Percentiles rank a stretch among this genome's conserved stretches.
Conservation (phyloP, 2,888 invertebrate species). For the Morpho helenor region DNA sequence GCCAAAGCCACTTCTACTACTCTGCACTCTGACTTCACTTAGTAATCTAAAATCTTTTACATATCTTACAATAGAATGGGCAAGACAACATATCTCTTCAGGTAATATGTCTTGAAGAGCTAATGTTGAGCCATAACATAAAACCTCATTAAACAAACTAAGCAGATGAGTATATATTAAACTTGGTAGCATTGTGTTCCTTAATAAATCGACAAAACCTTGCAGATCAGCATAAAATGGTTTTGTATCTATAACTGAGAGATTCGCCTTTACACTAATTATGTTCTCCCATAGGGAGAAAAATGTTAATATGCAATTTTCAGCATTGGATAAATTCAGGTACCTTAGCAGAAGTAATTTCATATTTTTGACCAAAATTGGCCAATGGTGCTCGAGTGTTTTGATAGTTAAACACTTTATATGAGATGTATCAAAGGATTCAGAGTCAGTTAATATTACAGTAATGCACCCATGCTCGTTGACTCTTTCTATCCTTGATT, state of each 20-base stretch:
- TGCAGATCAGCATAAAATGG: slow-evolving; percentile 92
- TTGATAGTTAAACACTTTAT: slow-evolving; percentile 92
- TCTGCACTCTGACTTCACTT: slow-evolving; percentile 72
- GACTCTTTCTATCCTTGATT: slow-evolving; percentile 61
- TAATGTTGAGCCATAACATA: slow-evolving; percentile 94
- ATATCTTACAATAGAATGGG: slow-evolving; percentile 90
- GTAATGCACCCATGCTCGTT: slow-evolving; percentile 78
- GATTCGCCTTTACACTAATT: slow-evolving; percentile 93
- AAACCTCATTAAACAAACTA: slow-evolving; percentile 92
- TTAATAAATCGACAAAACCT: slow-evolving; percentile 85
- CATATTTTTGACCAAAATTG: slow-evolving; percentile 86
- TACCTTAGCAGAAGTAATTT: slow-evolving; percentile 78
- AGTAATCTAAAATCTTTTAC: slow-evolving; percentile 91
- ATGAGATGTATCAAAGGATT: slow-evolving; percentile 90
- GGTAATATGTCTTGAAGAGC: slow-evolving; percentile 92
- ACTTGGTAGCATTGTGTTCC: slow-evolving; percentile 85
- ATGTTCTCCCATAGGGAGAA: slow-evolving; percentile 93
- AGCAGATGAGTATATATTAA: slow-evolving; percentile 91
- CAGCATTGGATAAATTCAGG: slow-evolving; percentile 79
- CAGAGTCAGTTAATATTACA: slow-evolving; percentile 85
- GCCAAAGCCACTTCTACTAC: slow-evolving; percentile 65
- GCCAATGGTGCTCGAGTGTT: slow-evolving; percentile 92
- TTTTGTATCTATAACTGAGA: slow-evolving; percentile 93
- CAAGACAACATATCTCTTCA: slow-evolving; percentile 92
- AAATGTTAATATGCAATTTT: slow-evolving; percentile 88